Evolutionary conservation across 2,113 vertebrate species (phyloP).

Genomic region (Phrynocephalus versicolor): DNA sequence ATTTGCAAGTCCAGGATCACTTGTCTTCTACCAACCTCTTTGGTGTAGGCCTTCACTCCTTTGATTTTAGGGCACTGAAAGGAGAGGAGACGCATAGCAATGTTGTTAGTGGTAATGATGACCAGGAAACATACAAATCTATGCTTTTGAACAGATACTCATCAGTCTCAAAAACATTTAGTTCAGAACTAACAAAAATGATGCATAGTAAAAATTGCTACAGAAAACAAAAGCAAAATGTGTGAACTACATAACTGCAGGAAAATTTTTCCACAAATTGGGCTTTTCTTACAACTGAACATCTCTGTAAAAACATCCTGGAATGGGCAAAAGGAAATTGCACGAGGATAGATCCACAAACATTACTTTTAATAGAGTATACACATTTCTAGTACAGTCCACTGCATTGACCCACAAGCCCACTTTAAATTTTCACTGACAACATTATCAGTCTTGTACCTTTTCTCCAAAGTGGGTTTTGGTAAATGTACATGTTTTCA

Average conservation of each 20-base stretch:
- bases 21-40: slow-evolving; percentile 84
- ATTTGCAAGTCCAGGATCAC: slow-evolving; percentile 90
- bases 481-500: slow-evolving; percentile 90
- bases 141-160: no score
- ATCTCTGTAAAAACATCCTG: background rate
- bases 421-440: background rate
- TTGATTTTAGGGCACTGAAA: slow-evolving; percentile 89
- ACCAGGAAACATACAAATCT: background rate
- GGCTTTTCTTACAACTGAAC: background rate
- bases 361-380: background rate
- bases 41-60: slow-evolving; percentile 85
- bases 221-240: no score
- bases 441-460: slow-evolving; percentile 67
- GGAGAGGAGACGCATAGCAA: background rate
- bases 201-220: background rate
- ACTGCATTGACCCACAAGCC: no score
- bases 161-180: background rate
- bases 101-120: background rate
- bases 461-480: slow-evolving; percentile 91
- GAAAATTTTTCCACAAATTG: background rate
- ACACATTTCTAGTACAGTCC: background rate
- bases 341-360: no score
- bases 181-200: background rate
- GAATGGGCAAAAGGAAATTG: background rate
- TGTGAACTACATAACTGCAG: background rate